Base-by-base conservation (phyloP, 1,140 invertebrate genomes). In the Ceratina calcarata region DNA sequence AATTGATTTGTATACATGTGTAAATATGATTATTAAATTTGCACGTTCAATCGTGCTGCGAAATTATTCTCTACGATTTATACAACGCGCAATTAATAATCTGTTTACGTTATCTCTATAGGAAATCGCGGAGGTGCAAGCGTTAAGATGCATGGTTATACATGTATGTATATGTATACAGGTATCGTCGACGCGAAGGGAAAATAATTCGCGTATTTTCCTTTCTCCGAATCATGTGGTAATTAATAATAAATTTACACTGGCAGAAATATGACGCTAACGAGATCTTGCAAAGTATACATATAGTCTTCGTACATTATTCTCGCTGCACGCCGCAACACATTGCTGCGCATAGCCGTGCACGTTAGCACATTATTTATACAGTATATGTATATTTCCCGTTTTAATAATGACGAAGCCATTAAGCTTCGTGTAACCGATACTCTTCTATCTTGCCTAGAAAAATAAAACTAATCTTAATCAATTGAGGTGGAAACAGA, bases 201-300 rank as follows among this genome's bases (percentile, higher is more conserved):
- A 37, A 64, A 74, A 65, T 74, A 55, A 55, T 64, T 51, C 13
- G 12, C 15, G 0, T 20, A 15, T 70, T 60, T 37, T 45, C 27
- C n/a, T 57, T n/a, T 66, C 27, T 4, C 51, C 10, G 62, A 67
- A 67, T 68, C 18, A 15, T 27, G 12, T 15, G 51, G 6, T 10
- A 49, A 27, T 20, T 68, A 60, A 60, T 76, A 12, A 45, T 45
- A 45, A 45, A 1, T 49, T 45, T 27, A 45, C 27, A 8, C 64
- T 16, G 2, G 22, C 49, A 58, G 24, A 77, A 69, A 61, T 61
- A 32, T 15, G 10, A 69, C 18, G 13, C 57, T 49, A 32, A 69
- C 60, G 55, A 58, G 55, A 60, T 76, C 22, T 60, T 3, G 55
- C 32, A 15, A 51, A 77, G 22, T 77, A 61, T 32, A 32, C 45